These are phyloP conservation scores for Sebastes nivosus DNA, from an alignment of 2,797 vertebrate genomes.

Conservation along the genomic window DNA sequence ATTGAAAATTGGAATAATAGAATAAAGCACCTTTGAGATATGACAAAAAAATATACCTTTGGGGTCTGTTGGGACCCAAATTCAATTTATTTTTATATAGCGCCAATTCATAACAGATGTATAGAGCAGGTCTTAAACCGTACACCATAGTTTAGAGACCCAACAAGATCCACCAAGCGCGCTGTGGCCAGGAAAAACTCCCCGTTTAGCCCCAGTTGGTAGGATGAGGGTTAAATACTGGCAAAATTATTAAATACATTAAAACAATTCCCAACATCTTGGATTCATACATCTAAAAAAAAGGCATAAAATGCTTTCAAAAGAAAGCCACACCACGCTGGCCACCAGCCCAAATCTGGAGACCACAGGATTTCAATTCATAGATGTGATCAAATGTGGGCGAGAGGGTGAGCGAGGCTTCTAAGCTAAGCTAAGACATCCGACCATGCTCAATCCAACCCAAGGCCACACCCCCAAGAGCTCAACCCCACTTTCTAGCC, in stretches of 20 bases:
- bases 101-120: too few relatives aligned
- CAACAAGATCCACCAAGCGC: too few relatives aligned
- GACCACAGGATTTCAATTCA: constrained; percentile 48
- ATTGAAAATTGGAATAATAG: too few relatives aligned
- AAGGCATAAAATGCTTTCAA: not conserved
- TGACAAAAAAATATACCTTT: too few relatives aligned
- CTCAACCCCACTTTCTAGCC: constrained; percentile 75
- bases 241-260: not conserved
- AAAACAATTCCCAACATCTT: not conserved
- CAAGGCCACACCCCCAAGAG: constrained; percentile 67
- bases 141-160: too few relatives aligned
- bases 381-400: constrained; percentile 54
- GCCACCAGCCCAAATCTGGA: constrained; percentile 31
- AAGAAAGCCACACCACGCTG: not conserved
- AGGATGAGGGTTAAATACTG: not conserved
- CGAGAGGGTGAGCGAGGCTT: constrained; percentile 49
- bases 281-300: not conserved
- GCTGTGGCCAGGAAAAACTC: too few relatives aligned
- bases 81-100: too few relatives aligned
- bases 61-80: too few relatives aligned
- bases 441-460: constrained; percentile 64
- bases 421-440: constrained; percentile 62
- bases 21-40: too few relatives aligned
- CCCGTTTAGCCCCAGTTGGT: too few relatives aligned
- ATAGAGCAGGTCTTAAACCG: too few relatives aligned